These are phyloP conservation scores for Masnerella sp. DNA, from an alignment of 2,888 invertebrate genomes.

Conservation along the genomic window DNA sequence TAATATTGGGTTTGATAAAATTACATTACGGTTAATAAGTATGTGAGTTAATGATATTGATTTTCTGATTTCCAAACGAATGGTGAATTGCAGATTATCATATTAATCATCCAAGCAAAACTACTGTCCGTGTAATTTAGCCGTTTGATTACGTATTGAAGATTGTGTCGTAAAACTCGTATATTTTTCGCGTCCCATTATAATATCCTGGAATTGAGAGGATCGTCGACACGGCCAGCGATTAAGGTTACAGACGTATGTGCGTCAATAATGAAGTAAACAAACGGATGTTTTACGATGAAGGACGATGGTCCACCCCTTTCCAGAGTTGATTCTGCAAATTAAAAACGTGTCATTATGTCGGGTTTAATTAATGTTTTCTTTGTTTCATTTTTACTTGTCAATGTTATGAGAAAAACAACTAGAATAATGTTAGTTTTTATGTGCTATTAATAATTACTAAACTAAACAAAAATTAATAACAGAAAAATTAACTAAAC, in stretches of 20 bases:
- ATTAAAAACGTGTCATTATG: too few species aligned
- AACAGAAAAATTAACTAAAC: too few species aligned
- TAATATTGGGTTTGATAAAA: too few species aligned
- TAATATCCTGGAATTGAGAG: constrained; percentile 88
- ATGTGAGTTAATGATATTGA: constrained; percentile 22
- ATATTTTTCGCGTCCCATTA: constrained; percentile 72
- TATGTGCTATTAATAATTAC: too few species aligned
- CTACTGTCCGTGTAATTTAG: constrained; percentile 22
- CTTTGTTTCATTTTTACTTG: too few species aligned
- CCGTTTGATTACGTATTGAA: constrained; percentile 31
- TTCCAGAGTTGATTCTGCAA: too few species aligned
- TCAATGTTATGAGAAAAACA: too few species aligned
- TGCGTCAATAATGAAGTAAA: constrained; percentile 91
- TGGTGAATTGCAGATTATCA: constrained; percentile 22
- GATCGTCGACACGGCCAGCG: constrained; percentile 90
- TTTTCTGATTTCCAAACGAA: constrained; percentile 8
- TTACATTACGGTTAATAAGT: too few species aligned
- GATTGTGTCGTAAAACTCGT: constrained; percentile 6
- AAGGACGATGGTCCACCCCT: constrained; percentile 82
- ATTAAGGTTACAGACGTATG: constrained; percentile 88
- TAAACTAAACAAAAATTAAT: too few species aligned
- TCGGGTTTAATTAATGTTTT: too few species aligned
- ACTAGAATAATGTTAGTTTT: too few species aligned
- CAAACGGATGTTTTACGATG: constrained; percentile 89
- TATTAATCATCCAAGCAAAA: constrained; percentile 2